Evolutionary conservation across 2,113 vertebrate genomes (phyloP).

Genomic region (Tychaedon coryphoeus): DNA sequence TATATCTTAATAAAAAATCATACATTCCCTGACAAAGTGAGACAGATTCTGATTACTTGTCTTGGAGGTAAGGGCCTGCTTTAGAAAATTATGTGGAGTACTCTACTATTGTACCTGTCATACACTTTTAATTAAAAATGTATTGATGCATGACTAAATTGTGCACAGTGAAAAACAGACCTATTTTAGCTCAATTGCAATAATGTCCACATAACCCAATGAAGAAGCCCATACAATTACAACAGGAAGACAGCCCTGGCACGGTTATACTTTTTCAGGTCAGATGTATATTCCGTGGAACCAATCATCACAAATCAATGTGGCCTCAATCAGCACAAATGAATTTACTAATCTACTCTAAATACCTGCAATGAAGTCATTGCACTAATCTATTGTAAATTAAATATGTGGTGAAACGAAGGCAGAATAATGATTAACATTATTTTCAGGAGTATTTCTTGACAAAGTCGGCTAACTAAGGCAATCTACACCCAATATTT

Average conservation of each 20-base stretch:
- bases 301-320: slow-evolving; percentile 54
- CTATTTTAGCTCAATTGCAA: slow-evolving; percentile 57
- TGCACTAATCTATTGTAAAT: slow-evolving; percentile 43
- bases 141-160: slow-evolving; percentile 74
- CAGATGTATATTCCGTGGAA: neutral
- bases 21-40: neutral
- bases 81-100: slow-evolving; percentile 68
- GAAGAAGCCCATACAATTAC: slow-evolving; percentile 43
- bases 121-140: slow-evolving; percentile 78
- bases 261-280: neutral
- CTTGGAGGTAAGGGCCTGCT: slow-evolving; percentile 54
- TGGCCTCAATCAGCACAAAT: slow-evolving; percentile 46
- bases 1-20: slow-evolving; percentile 54
- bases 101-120: slow-evolving; percentile 74
- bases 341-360: slow-evolving; percentile 53
- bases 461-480: neutral
- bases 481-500: neutral
- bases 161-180: slow-evolving; percentile 64
- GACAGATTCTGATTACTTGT: slow-evolving; percentile 67
- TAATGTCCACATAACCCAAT: slow-evolving; percentile 47
- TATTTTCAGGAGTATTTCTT: neutral
- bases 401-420: slow-evolving; percentile 43
- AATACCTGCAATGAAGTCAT: slow-evolving; percentile 58
- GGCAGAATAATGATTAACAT: slow-evolving; percentile 29
- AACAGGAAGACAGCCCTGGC: neutral